phyloP scores from a whole-genome alignment of 1,140 invertebrate species.

The Vanessa atalanta region DNA sequence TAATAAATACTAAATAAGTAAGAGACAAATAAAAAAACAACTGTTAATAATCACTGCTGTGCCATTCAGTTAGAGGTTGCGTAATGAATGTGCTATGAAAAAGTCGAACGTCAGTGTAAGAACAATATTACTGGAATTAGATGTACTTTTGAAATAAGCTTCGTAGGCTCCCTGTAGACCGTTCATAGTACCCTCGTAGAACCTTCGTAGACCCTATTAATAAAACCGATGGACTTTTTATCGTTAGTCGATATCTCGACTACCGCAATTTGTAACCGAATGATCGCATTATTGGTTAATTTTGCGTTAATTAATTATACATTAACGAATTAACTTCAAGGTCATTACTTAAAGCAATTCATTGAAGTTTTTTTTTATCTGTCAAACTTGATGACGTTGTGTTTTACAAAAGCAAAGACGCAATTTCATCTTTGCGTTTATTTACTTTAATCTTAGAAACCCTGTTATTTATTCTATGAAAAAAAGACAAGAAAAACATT shows the following conservation, averaged over 20 bases:
- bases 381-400: no score
- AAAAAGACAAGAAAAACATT: no score
- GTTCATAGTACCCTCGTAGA: slow-evolving; percentile 19
- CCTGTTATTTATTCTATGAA: no score
- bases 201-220: slow-evolving; percentile 18
- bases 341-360: not conserved
- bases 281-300: not conserved
- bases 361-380: no score
- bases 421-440: no score
- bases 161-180: slow-evolving; percentile 7
- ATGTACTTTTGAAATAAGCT: not conserved
- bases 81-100: no score
- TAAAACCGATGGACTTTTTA: slow-evolving; percentile 20
- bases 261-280: slow-evolving; percentile 1
- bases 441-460: no score
- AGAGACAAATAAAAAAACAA: no score
- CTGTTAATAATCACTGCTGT: no score
- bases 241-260: slow-evolving; percentile 19
- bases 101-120: not conserved
- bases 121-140: not conserved
- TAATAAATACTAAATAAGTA: no score
- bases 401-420: no score
- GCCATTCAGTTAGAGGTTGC: no score
- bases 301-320: not conserved
- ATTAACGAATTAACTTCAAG: not conserved